phyloP scores from a whole-genome alignment of 1,140 invertebrate genomes.

The Nephila pilipes region DNA sequence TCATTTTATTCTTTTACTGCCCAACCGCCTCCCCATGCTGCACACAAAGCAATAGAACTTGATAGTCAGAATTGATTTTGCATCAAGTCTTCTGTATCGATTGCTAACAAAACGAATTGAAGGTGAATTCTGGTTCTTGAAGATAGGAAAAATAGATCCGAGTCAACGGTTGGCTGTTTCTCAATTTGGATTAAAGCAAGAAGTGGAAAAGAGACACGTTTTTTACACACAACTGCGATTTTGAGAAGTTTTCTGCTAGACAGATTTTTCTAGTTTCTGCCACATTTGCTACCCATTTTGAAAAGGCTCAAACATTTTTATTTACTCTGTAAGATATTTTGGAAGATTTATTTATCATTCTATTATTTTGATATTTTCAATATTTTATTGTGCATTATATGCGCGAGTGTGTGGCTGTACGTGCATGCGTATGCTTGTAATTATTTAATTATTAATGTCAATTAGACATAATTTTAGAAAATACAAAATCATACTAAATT shows the following conservation, averaged over 20 bases:
- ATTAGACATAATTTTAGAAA: too few species aligned
- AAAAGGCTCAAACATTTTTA: too few species aligned
- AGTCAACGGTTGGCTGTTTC: neutral
- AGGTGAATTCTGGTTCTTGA: neutral
- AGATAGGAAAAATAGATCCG: neutral
- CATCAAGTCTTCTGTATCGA: conserved; percentile 2
- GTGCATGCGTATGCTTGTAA: too few species aligned
- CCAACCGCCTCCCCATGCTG: neutral
- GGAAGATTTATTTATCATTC: too few species aligned
- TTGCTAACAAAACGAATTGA: neutral
- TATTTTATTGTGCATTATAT: too few species aligned
- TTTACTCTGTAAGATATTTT: too few species aligned
- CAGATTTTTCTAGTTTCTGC: too few species aligned
- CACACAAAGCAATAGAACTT: neutral
- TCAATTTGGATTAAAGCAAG: neutral
- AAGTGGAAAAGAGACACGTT: neutral
- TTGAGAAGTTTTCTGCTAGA: neutral
- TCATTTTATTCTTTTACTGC: conserved; percentile 18
- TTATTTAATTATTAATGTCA: too few species aligned
- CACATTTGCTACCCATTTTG: too few species aligned
- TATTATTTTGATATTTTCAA: too few species aligned
- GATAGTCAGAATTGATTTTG: conserved; percentile 23
- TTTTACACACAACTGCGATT: neutral
- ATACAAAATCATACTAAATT: too few species aligned
- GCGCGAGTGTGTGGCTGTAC: too few species aligned